These are phyloP conservation scores for Oreocharis arfaki DNA, from an alignment of 2,113 vertebrate genomes.

Conservation along the genomic window DNA sequence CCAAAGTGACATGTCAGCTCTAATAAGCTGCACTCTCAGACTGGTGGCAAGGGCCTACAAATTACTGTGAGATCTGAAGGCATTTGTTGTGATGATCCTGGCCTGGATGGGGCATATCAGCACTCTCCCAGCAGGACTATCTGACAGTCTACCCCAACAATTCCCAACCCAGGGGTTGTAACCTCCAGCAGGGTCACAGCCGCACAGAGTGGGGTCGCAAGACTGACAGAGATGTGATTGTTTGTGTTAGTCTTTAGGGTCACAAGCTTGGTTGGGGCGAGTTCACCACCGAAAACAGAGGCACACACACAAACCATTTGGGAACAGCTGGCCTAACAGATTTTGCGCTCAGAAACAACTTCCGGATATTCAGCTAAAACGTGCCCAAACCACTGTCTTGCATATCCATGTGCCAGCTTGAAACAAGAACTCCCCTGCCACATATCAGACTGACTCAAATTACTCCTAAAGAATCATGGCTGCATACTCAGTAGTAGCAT, in stretches of 20 bases:
- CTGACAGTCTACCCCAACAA: neutral
- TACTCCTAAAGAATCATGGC: neutral
- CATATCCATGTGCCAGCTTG: neutral
- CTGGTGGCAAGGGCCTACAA: conserved; percentile 27
- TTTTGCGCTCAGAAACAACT: neutral
- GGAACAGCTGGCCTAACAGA: conserved; percentile 59
- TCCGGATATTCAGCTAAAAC: neutral
- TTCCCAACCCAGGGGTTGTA: neutral
- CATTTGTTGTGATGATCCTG: conserved; percentile 41
- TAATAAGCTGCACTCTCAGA: conserved; percentile 37
- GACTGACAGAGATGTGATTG: conserved; percentile 44
- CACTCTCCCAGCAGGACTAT: neutral
- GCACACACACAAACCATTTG: conserved; percentile 39
- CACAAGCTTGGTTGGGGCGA: neutral
- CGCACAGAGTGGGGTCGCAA: neutral
- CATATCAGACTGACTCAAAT: neutral
- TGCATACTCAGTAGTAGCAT: neutral
- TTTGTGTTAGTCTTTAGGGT: conserved; percentile 33
- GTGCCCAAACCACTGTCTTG: neutral
- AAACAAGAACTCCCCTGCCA: conserved; percentile 9
- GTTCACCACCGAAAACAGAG: conserved; percentile 21
- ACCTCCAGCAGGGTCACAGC: conserved; percentile 51
- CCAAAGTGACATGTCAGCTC: conserved; percentile 47
- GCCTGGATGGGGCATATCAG: neutral
- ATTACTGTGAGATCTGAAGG: conserved; percentile 60